These are phyloP conservation scores for Drosophila mauritiana DNA, from an alignment of 1,140 invertebrate species.

Conservation along the genomic window DNA sequence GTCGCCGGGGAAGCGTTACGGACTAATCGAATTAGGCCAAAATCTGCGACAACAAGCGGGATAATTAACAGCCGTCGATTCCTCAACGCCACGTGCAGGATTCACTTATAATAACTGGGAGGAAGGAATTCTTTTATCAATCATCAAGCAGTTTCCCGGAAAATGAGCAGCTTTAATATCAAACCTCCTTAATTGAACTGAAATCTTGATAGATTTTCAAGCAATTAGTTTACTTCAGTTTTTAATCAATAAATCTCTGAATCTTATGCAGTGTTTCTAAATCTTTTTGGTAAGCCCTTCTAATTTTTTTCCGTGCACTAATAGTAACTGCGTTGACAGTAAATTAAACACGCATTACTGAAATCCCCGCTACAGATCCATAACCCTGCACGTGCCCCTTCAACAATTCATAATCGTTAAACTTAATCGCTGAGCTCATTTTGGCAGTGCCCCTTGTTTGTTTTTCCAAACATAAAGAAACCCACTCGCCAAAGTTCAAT, in stretches of 20 bases:
- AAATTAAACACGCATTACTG: conserved; percentile 61
- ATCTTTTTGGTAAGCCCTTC: no score
- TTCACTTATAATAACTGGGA: not conserved
- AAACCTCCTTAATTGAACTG: no score
- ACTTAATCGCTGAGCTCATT: conserved; percentile 55
- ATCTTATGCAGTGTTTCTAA: no score
- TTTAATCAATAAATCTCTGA: no score
- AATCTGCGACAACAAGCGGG: conserved; percentile 26
- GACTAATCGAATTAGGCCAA: conserved; percentile 59
- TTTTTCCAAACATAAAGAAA: conserved; percentile 59
- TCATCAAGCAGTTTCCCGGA: no score
- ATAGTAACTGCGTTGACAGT: conserved; percentile 56
- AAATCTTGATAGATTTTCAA: no score
- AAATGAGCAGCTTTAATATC: no score
- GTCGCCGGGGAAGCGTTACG: conserved; percentile 21
- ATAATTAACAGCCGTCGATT: conserved; percentile 51
- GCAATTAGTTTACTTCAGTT: no score
- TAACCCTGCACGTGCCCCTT: conserved; percentile 42
- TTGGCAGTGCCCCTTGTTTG: conserved; percentile 56
- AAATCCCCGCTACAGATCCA: not conserved
- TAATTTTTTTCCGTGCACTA: not conserved
- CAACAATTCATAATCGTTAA: conserved; percentile 73
- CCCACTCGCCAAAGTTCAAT: conserved; percentile 65
- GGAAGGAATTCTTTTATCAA: not conserved
- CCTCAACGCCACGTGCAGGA: conserved; percentile 25